Percentiles rank a stretch among this genome's conserved stretches.
phyloP scores from a whole-genome alignment of 2,888 invertebrate genomes.

The Nomada lathburiana region DNA sequence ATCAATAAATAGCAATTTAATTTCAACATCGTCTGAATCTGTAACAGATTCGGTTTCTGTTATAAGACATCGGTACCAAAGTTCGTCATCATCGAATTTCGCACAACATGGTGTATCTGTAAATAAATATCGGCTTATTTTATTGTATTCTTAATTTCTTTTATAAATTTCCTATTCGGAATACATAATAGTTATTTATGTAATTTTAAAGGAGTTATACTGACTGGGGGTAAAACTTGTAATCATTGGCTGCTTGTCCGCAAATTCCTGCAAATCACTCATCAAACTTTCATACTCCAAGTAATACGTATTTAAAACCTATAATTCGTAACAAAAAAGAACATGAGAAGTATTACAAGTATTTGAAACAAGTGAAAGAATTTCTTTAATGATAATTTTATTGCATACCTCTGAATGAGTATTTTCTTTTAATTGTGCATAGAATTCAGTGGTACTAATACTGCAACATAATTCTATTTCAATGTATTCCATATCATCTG shows the following conservation, averaged over 20 bases:
- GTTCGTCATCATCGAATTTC: slow-evolving; percentile 87
- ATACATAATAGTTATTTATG: neutral
- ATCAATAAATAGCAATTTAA: slow-evolving; percentile 90
- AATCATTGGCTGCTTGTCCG: slow-evolving; percentile 84
- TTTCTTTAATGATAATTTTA: neutral
- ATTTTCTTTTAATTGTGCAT: slow-evolving; percentile 59
- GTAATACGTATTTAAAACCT: slow-evolving; percentile 49
- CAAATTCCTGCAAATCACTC: slow-evolving; percentile 85
- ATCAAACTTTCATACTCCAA: slow-evolving; percentile 85
- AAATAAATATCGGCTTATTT: slow-evolving; percentile 3
- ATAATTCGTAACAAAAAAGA: neutral
- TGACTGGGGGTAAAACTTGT: slow-evolving; percentile 85
- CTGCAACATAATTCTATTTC: slow-evolving; percentile 56
- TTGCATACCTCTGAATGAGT: slow-evolving; percentile 43
- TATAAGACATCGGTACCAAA: slow-evolving; percentile 91
- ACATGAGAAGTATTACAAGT: neutral
- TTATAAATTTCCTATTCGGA: neutral
- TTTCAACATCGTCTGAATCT: slow-evolving; percentile 76
- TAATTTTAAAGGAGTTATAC: slow-evolving; percentile 27
- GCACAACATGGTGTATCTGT: slow-evolving; percentile 87
- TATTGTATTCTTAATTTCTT: neutral
- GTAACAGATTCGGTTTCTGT: slow-evolving; percentile 84
- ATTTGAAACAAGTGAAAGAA: neutral
- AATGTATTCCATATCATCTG: slow-evolving; percentile 53
- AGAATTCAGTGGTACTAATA: slow-evolving; percentile 14